phyloP scores from a whole-genome alignment of 1,140 invertebrate species.

The Zaprionus nigranus region DNA sequence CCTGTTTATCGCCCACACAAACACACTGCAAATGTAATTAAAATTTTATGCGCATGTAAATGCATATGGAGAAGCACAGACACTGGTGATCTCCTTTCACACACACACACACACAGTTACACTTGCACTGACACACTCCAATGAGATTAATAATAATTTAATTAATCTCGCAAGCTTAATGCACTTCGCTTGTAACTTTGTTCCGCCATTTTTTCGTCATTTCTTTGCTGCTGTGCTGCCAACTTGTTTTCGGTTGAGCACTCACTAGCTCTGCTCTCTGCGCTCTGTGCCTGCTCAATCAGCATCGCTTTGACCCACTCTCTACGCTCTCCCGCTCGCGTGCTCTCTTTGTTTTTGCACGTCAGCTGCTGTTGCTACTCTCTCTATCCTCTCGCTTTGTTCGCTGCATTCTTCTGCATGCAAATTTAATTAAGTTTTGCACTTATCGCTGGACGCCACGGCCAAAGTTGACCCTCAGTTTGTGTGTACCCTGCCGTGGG shows the following conservation, averaged over 20 bases:
- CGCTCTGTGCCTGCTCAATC: background rate
- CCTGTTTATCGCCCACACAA: constrained; percentile 8
- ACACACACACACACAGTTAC: background rate
- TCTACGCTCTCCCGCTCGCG: background rate
- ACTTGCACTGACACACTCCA: constrained; percentile 38
- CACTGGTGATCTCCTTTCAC: constrained; percentile 5
- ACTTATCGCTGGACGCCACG: constrained; percentile 54
- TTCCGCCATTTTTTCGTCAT: constrained; percentile 17
- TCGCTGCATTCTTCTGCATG: constrained; percentile 30
- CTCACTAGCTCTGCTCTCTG: background rate
- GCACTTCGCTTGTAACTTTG: constrained; percentile 71
- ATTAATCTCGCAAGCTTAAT: constrained; percentile 75
- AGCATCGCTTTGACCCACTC: background rate
- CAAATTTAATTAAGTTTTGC: constrained; percentile 77
- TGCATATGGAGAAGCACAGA: constrained; percentile 39
- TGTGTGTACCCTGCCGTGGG: background rate
- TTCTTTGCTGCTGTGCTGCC: constrained; percentile 33
- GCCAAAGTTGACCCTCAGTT: constrained; percentile 24
- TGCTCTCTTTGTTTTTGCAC: background rate
- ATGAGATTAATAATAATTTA: constrained; percentile 81
- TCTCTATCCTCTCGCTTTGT: background rate
- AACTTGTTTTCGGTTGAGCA: constrained; percentile 31
- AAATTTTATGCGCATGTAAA: constrained; percentile 59
- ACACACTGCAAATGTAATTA: constrained; percentile 52
- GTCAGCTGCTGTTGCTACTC: background rate